Conservation (phyloP, 1,140 invertebrate species). For the Luehdorfia chinensis region DNA sequence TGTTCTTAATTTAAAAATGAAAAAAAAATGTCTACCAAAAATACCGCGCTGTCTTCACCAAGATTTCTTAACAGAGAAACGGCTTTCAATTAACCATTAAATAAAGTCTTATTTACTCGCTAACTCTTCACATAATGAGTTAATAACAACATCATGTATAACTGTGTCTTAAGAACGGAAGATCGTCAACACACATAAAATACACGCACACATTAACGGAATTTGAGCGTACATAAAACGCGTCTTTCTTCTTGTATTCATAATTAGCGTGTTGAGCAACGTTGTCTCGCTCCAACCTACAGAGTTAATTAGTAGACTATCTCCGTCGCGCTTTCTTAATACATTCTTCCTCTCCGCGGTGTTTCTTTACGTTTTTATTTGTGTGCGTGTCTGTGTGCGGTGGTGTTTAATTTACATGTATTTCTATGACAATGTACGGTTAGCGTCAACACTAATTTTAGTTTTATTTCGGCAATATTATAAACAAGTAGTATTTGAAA, state of each 20-base stretch:
- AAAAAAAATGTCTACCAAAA: constrained; percentile 19
- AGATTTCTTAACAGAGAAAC: too few relatives aligned
- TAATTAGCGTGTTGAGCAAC: constrained; percentile 71
- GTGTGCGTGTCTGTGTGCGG: constrained; percentile 74
- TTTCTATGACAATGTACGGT: constrained; percentile 70
- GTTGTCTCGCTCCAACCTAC: constrained; percentile 39
- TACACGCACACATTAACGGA: constrained; percentile 44
- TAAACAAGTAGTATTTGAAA: too few relatives aligned
- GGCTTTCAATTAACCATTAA: constrained; percentile 73
- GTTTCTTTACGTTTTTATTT: constrained; percentile 77
- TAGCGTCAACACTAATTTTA: constrained; percentile 27
- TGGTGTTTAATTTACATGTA: constrained; percentile 77
- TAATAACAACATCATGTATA: constrained; percentile 68
- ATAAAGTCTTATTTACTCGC: constrained; percentile 62
- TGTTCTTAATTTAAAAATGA: too few relatives aligned
- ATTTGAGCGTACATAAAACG: constrained; percentile 62
- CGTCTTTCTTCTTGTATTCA: constrained; percentile 77
- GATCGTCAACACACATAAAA: constrained; percentile 51
- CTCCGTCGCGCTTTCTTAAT: constrained; percentile 74
- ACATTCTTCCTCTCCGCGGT: constrained; percentile 75
- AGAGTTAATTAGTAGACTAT: constrained; percentile 68
- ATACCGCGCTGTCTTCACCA: constrained; percentile 45
- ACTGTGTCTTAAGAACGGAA: constrained; percentile 51
- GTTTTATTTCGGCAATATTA: not conserved
- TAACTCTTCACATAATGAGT: constrained; percentile 75